Evolutionary conservation across 2,797 vertebrate species (phyloP), one percentile per base, ranked within the genome.

Genomic region (Balearica regulorum): DNA sequence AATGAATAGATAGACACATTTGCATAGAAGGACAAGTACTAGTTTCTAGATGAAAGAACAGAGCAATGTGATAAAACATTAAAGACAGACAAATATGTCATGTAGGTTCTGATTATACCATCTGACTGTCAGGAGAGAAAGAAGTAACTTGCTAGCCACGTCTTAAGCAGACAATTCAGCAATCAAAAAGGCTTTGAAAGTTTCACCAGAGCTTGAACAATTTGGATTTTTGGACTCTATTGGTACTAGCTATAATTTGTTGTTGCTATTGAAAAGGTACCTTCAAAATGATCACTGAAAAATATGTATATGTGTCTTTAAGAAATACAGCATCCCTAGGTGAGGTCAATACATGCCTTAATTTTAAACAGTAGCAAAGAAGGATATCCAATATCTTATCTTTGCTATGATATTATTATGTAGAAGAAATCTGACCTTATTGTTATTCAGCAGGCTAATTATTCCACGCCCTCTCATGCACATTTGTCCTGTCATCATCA

Each of bases 41-140:
- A 46, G 49, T 92, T 97, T 97, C 70, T 86, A 96, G 93, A 87
- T 90, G 75, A 97, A 97, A 94, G 90, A 93, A 79, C 41, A 85
- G 61, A 83, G 16, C 0, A 1, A 91, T 41, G 41, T 61, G 82
- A 95, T 88, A 94, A 97, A 96, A 93, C 46, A 79, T 79, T 95
- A 55, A 78, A 95, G 80, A 60, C 49, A 94, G 93, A 94, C n/a
- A 96, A 96, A 94, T 64, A 90, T 44, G 72, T 91, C 80, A 80
- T 35, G n/a, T 66, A 87, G 48, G 26, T 90, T 97, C 87, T 95
- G 51, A 95, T 91, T 89, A 84, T 66, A 71, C 33, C 35, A 73
- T 88, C 77, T 93, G 83, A 92, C 73, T 96, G 83, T 75, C 90
- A 94, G 44, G 53, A 91, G 53, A 73, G 92, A 88, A 85, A 60